Evolutionary conservation across 2,113 vertebrate species (phyloP), one percentile per base, ranked within the genome.

Genomic region (Labeo catla): DNA sequence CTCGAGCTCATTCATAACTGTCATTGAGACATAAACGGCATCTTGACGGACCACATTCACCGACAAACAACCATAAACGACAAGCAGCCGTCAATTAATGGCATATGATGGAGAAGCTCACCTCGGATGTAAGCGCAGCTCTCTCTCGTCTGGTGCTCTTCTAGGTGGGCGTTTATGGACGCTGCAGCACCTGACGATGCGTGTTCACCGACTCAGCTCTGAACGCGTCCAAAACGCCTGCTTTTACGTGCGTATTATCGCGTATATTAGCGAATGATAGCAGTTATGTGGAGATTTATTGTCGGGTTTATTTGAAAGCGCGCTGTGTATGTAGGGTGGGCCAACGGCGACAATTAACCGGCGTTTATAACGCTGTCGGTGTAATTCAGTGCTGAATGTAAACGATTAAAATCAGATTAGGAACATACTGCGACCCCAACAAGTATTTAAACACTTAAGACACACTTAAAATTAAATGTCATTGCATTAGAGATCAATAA

Each of bases 101-200:
- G 9, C 28, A 61, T 15, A 73, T 73, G 49, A 86, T 74, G 39
- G 79, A 85, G 52, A 78, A 47, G 73, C 77, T 86, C 83, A 87
- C 88, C 86, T 87, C 85, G 86, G 84, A 84, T 86, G 72, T 39
- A 59, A 78, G 54, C 65, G 54, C 39, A 19, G 79, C 78, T 85
- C 84, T 49, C 21, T n/a, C 57, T 72, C 39, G 47, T 81, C 72
- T 76, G 28, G 34, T 68, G 15, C 76, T 43, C 45, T 83, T 76
- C 59, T 85, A 65, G 86, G 72, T 85, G 88, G 83, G 88, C 86
- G 88, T 76, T 43, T 66, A n/a, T 52, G 70, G 70, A 43, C 34
- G 85, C 68, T 54, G 82, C 50, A 73, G 82, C 82, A 84, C 70
- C 79, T 86, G 86, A 76, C 59, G 57, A 81, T 72, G 73, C 63